These are phyloP conservation scores for Anneissia japonica DNA, from an alignment of 35 echinoderm and acorn worm genomes.

Conservation along the genomic window DNA sequence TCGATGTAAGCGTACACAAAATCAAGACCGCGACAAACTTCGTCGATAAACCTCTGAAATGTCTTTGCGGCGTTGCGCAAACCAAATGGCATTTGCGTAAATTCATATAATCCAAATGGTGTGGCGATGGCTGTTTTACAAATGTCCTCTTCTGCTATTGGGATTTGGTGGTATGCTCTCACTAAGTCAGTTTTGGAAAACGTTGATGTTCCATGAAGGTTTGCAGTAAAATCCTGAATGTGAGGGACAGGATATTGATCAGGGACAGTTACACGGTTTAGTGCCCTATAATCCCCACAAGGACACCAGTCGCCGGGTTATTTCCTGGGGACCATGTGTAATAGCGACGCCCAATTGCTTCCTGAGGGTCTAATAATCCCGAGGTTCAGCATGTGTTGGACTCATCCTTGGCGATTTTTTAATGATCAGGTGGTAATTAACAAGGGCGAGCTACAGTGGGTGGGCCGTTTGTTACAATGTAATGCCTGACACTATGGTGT, in stretches of 20 bases:
- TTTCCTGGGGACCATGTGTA: constrained; percentile 52
- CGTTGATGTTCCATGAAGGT: background rate
- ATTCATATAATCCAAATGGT: constrained; percentile 13
- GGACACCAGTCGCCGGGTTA: constrained; percentile 26
- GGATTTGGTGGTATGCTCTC: constrained; percentile 25
- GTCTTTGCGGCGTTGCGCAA: background rate
- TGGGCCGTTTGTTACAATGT: too few species aligned
- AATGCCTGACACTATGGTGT: too few species aligned
- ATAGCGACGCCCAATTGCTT: constrained; percentile 40
- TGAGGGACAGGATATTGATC: constrained; percentile 15
- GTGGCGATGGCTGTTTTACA: constrained; percentile 6
- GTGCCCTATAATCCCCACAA: constrained; percentile 19
- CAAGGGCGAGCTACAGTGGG: constrained; percentile 1
- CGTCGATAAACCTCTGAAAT: constrained; percentile 16
- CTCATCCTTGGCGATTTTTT: constrained; percentile 27
- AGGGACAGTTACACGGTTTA: background rate
- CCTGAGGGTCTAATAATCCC: constrained; percentile 37
- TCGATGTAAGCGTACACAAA: constrained; percentile 33
- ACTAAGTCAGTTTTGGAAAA: constrained; percentile 19
- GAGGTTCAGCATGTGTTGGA: constrained; percentile 53
- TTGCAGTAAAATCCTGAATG: constrained; percentile 15
- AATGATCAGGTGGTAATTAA: constrained; percentile 13
- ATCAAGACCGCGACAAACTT: background rate
- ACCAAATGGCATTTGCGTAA: constrained; percentile 5
- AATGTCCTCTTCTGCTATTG: background rate